Evolutionary conservation across 2,797 vertebrate genomes (phyloP).

Genomic region (Philypnodon macrostomus): DNA sequence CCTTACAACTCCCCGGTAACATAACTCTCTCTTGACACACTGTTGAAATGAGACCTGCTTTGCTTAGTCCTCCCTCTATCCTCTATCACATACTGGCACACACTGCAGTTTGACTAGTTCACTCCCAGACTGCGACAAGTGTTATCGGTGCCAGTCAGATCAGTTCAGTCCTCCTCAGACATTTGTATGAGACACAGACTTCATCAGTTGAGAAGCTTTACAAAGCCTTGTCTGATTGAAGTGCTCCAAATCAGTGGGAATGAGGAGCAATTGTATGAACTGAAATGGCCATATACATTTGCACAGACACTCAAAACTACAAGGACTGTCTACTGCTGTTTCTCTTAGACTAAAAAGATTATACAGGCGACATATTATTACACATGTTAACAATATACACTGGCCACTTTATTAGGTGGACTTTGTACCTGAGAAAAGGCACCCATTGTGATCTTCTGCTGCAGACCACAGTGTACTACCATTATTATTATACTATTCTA

Average conservation of each 20-base stretch:
- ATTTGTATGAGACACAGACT: constrained; percentile 23
- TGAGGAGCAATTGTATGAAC: not conserved
- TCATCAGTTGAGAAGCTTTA: constrained; percentile 16
- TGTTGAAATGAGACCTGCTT: constrained; percentile 1
- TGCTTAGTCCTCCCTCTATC: not conserved
- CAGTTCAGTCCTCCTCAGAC: constrained; percentile 6
- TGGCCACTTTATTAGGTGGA: too few relatives aligned
- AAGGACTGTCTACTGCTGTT: too few relatives aligned
- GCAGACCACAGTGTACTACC: too few relatives aligned
- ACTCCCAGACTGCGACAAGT: not conserved
- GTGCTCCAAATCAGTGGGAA: constrained; percentile 13
- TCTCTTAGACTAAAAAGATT: too few relatives aligned
- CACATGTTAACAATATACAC: too few relatives aligned
- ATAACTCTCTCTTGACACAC: not conserved
- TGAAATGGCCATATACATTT: constrained; percentile 3
- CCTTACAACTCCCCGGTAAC: too few relatives aligned
- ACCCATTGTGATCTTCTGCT: too few relatives aligned
- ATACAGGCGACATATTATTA: too few relatives aligned
- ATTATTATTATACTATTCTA: too few relatives aligned
- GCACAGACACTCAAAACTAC: not conserved
- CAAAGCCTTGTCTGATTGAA: constrained; percentile 9
- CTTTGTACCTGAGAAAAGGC: too few relatives aligned
- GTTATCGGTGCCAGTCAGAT: not conserved
- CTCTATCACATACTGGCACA: not conserved
- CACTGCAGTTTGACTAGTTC: not conserved